These are phyloP conservation scores for Tetropium fuscum DNA, from an alignment of 2,888 invertebrate species.

Conservation along the genomic window DNA sequence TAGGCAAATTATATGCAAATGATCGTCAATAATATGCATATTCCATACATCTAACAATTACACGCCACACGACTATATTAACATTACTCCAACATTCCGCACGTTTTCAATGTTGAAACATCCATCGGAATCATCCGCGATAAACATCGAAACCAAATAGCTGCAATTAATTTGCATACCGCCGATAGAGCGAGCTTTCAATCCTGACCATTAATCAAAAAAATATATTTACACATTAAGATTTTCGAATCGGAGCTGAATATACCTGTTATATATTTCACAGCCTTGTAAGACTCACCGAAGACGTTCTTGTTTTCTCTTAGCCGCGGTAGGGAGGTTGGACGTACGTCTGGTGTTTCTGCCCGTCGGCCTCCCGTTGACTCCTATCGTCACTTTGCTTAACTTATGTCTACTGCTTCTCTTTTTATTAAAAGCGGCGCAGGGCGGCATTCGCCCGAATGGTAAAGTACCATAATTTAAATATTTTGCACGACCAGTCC, in stretches of 20 bases:
- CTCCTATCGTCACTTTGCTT: slow-evolving; percentile 45
- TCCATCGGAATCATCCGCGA: no score
- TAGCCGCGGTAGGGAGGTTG: slow-evolving; percentile 8
- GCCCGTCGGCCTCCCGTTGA: slow-evolving; percentile 34
- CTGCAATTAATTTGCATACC: not conserved
- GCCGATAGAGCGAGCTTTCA: not conserved
- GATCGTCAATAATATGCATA: no score
- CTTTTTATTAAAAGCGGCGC: slow-evolving; percentile 26
- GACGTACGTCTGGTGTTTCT: slow-evolving; percentile 33
- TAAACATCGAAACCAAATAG: no score
- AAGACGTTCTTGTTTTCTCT: slow-evolving; percentile 6
- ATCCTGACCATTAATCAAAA: slow-evolving; percentile 20
- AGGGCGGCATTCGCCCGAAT: slow-evolving; percentile 18
- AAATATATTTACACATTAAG: slow-evolving; percentile 34
- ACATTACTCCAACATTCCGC: no score
- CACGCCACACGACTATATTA: no score
- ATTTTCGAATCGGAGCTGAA: slow-evolving; percentile 26
- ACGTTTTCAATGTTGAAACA: no score
- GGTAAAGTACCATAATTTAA: no score
- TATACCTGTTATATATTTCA: slow-evolving; percentile 33
- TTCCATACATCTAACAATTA: no score
- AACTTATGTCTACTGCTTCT: slow-evolving; percentile 44
- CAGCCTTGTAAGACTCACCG: slow-evolving; percentile 14
- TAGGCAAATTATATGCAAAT: no score
- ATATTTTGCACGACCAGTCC: no score